Evolutionary conservation across 2,888 invertebrate genomes (phyloP), one percentile per base, ranked within the genome.

Genomic region (Syritta pipiens): DNA sequence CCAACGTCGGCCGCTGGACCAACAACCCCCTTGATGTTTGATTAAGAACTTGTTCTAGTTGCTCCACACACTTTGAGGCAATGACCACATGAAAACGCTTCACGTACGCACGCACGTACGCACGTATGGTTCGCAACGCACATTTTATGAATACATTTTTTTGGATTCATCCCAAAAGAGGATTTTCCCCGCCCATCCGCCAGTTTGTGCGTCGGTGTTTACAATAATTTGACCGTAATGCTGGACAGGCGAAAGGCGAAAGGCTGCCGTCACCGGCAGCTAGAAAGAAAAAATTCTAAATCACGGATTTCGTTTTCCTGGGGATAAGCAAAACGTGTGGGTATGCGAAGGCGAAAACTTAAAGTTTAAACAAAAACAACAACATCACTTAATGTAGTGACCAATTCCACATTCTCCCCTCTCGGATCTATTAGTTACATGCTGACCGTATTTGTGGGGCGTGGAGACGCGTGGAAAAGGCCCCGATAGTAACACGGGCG

Each of bases 21-120:
- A 79, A 67, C n/a, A n/a, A n/a, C n/a, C 74, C 79, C 48, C 17
- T 68, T 74, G 57, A 79, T 74, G 72, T 74, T 74, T 79, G 79
- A 79, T 79, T 79, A 79, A 79, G 68, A 62, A 60, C 57, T 55
- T 55, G 79, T 79, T 67, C 49, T 62, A 74, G 53, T 55, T 62
- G 42, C 48, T 42, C 62, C 40, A 40, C 6, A 40, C n/a, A n/a
- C n/a, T n/a, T 35, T 42, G 46, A 53, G 32, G 60, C 49, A 79
- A 49, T 74, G 79, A 79, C 62, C 62, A 74, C 40, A 57, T 59
- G 14, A 72, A 62, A 72, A 67, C 53, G 48, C 49, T 74, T 62
- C 79, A 55, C 67, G 62, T 79, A 79, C 79, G 79, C 79, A 79
- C 74, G 79, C 79, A 55, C 67, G 62, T 79, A 79, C 79, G 79